Evolutionary conservation across 2,888 invertebrate species (phyloP), one percentile per base, ranked within the genome.

Genomic region (Drosophila paracracens): DNA sequence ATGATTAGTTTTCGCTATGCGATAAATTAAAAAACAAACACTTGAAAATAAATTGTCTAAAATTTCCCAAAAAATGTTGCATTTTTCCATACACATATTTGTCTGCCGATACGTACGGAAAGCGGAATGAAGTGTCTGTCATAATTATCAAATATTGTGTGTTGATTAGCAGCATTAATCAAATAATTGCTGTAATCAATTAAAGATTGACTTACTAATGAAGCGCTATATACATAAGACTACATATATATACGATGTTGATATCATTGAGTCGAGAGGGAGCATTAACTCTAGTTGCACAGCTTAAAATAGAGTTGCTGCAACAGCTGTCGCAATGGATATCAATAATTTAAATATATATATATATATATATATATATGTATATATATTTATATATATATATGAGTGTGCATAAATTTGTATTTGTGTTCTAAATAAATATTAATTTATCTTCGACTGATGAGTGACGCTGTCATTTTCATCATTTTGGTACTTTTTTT

Each of bases 151-250:
- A 64, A 56, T 65, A 50, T 56, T 33, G 31, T 8, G 50, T n/a
- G 36, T 4, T 36, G 64, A 70, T 71, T 60, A 60, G 51, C 56
- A 33, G 48, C 36, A 50, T 29, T 66, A 62, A 76, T 75, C 64
- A 68, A 65, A 59, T 76, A 76, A 76, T 76, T 68, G 50, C 62
- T 36, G 52, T 65, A 73, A 76, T 73, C 69, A 69, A 65, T 65
- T 48, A 11, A 16, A 53, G 64, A 65, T 61, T 58, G 50, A 70
- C 60, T 64, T 57, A 46, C 52, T 70, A 75, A 74, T 75, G 61
- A 75, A 70, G 69, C 64, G 38, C 60, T 51, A 4, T 29, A 51
- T 7, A 16, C 8, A 21, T 25, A 16, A 7, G 6, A 13, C 21
- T 40, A 5, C 40, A 27, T 10, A 10, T 25, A 50, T 50, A 11